Evolutionary conservation across 2,888 invertebrate genomes (phyloP), one percentile per base, ranked within the genome.

Genomic region (Chromoteleia sp.): DNA sequence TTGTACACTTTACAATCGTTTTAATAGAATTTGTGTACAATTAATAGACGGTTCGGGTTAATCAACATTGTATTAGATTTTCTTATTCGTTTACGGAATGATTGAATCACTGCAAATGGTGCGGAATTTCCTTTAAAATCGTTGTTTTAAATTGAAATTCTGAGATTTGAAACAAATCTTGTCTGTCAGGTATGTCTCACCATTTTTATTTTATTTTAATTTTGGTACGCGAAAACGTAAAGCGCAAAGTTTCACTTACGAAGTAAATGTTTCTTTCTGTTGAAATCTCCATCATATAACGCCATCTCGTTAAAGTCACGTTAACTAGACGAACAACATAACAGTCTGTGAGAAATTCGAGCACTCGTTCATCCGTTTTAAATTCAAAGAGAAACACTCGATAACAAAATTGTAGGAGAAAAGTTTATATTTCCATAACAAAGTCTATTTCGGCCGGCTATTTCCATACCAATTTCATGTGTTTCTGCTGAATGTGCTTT

Each of bases 401-500:
- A 61, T 68, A 76, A 76, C 76, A 68, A 76, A 76, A 76, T 76
- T 52, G 52, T 68, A 54, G 52, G 50, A 58, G 68, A 76, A 76
- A 61, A 67, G 58, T 48, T 56, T 67, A 52, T 75, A 76, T 76
- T 76, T 76, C 68, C 76, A 76, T 76, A 58, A 76, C 76, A 76
- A 76, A 76, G 76, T 76, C 59, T 59, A 50, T 68, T 68, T 76
- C 76, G 50, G 68, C 14, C 36, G 45, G 68, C 68, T 52, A 76
- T 76, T 76, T 76, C 59, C 75, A 76, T 67, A 76, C 50, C 67
- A 76, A 76, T 76, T 67, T 59, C 50, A 76, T 59, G 67, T 59
- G 59, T 76, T 76, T 59, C 59, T 76, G 75, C 59, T 59, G 67
- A 76, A 59, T 58, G 75, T 48, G 58, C 45, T 56, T 54, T 45